Base-by-base conservation (phyloP, 92 coral and sea anemone species). In the Diadumene lineata region DNA sequence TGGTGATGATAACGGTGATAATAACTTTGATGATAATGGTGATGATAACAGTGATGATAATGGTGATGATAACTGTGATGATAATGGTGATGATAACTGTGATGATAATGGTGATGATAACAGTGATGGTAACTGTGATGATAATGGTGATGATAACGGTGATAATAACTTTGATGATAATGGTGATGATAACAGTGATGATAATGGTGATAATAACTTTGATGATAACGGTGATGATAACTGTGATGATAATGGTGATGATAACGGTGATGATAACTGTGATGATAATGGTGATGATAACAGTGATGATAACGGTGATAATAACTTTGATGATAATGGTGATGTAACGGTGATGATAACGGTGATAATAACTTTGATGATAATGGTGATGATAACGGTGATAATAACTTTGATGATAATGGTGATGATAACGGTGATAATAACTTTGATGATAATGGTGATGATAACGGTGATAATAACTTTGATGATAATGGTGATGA, bases 1-100 rank as follows among this genome's bases (percentile, higher is more conserved):
- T 69, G 23, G 13, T 67, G 72, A 67, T n/a, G n/a, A n/a, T n/a
- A n/a, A n/a, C n/a, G 72, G 38, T 67, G 74, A 69, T 69, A 60
- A 69, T 69, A 51, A 21, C 44, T 2, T 2, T 16, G 24, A 38
- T 34, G 55, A 44, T 44, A 21, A 15, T 38, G 1, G 8, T n/a
- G 56, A 15, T 69, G 25, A 38, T 28, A 11, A 19, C 44, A 31
- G 1, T 38, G 55, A 29, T 44, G 57, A 4, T 16, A 60, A 69
- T 34, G 10, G 24, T 44, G 32, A 29, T 32, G 64, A 22, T 2
- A 17, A 25, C 26, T 10, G 29, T 58, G 64, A 65, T 68, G 28
- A 28, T 68, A 46, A 26, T 68, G 65, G 6, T 68, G 56, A 43
- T 34, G 30, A 21, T 34, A 18, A 28, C 43, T 1, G 29, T 70